Base-by-base conservation (phyloP, 2,888 invertebrate genomes). In the Smittia aterrima region DNA sequence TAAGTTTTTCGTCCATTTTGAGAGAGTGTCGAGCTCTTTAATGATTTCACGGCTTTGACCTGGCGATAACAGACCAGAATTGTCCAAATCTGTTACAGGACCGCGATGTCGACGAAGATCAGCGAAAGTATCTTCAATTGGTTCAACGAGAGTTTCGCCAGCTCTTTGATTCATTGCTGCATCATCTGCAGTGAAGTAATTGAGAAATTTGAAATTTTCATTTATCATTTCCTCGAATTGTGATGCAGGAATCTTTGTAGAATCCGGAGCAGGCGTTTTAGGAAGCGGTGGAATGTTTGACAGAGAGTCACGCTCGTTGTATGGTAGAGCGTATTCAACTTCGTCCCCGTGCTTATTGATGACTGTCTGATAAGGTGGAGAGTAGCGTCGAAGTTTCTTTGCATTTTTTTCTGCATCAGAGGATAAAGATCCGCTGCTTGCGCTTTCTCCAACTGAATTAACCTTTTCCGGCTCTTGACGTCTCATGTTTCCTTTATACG, bases 291-390 rank as follows among this genome's bases (percentile, higher is more conserved):
- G 66, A 6, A 66, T 66, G n/a, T 74, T 40, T 16, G 41, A 20
- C 9, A 47, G 16, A 24, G 66, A 64, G 18, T 75, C 75, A 25
- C 66, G 75, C 47, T 79, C 79, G 75, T 75, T 76, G 38, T 77
- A 77, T 6, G 79, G 79, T 47, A 78, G 41, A 20, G 78, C 78
- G 75, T 79, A 79, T 27, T 78, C 78, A 0, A 79, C 78, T 11
- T 77, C 75, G 18, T 79, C 79, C 24, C 78, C 79, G 62, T 78
- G 77, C 68, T 77, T 77, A 75, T 79, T 78, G 6, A 78, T 76
- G 4, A 79, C 77, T 13, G 75, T 77, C 73, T 78, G 78, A 75
- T 79, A 79, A 0, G 75, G 75, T 7, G 77, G 77, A 11, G 77
- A 75, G 24, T 41, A 32, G 62, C 40, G 38, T 18, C 66, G 22